These are phyloP conservation scores for Bambusicola thoracicus DNA, from an alignment of 2,113 vertebrate genomes.

Conservation along the genomic window DNA sequence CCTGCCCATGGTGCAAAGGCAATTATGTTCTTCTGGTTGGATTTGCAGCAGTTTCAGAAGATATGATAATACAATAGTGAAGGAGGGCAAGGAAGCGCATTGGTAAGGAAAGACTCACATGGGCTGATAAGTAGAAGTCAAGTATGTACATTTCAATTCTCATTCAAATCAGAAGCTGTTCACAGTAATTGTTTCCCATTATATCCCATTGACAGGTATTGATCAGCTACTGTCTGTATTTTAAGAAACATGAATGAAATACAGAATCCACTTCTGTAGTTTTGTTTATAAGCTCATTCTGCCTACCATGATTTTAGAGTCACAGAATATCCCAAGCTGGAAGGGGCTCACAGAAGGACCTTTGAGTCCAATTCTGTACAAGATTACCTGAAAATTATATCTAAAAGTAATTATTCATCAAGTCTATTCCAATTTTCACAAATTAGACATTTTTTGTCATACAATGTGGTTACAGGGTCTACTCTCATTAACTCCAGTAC, in stretches of 20 bases:
- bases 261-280: neutral
- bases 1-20: slow-evolving; percentile 68
- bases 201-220: neutral
- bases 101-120: slow-evolving; percentile 5
- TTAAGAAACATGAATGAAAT: slow-evolving; percentile 19
- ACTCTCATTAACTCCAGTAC: neutral
- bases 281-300: neutral
- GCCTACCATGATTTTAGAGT: neutral
- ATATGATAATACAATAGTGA: slow-evolving; percentile 29
- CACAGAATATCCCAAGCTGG: neutral
- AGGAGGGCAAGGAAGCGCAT: slow-evolving; percentile 16
- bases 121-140: slow-evolving; percentile 33
- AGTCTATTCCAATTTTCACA: neutral
- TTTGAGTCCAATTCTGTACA: neutral
- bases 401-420: neutral
- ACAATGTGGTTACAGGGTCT: neutral
- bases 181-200: slow-evolving; percentile 29
- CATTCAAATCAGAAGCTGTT: slow-evolving; percentile 14
- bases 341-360: neutral
- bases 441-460: slow-evolving; percentile 5
- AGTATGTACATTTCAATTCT: neutral
- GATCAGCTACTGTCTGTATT: slow-evolving; percentile 15
- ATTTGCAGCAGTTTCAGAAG: slow-evolving; percentile 58
- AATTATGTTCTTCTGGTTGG: slow-evolving; percentile 58
- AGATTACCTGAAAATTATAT: neutral